Base-by-base conservation (phyloP, 2,113 vertebrate genomes). In the Lethenteron camtschaticum region DNA sequence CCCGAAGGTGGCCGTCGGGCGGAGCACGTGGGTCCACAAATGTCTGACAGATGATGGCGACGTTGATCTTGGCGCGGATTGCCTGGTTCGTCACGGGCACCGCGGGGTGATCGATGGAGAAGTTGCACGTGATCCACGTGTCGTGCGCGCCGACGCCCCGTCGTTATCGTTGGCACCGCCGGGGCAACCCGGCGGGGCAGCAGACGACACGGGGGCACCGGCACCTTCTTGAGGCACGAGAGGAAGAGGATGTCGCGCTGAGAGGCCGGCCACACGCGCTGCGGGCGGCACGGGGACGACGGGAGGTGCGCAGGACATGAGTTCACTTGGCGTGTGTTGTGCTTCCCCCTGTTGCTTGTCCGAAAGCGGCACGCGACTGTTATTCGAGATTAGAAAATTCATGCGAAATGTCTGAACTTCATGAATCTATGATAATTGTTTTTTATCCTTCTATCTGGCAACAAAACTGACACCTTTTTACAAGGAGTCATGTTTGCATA, bases 221-320 rank as follows among this genome's bases (percentile, higher is more conserved):
- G 63, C n/a, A 66, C 10, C 63, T 66, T 66, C n/a, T 11, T 16
- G 63, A 66, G n/a, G 63, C 63, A 66, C n/a, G 63, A 66, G n/a
- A 66, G 63, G 63, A 66, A 66, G n/a, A 66, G n/a, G 24, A 66
- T 66, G 24, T 66, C 63, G 9, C 63, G 63, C 63, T 66, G 63
- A 20, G 63, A 66, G 24, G 63, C n/a, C n/a, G 63, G 63, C 63
- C 63, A 66, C n/a, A 66, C 20, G 63, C 63, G 63, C 63, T 66
- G 63, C 10, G 24, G 63, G 10, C 10, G 24, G 10, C 5, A 41
- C 41, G 41, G 41, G 41, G 41, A 41, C 41, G 41, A 41, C 41
- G 41, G 41, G 41, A 7, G 41, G 41, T 41, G 41, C 41, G 6
- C 41, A 41, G 41, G 41, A 41, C 41, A 7, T 41, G 41, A 41